Percentiles rank a stretch among this genome's conserved stretches.
Evolutionary conservation across 2,797 vertebrate genomes (phyloP).

Genomic region (Sebastes reedi): DNA sequence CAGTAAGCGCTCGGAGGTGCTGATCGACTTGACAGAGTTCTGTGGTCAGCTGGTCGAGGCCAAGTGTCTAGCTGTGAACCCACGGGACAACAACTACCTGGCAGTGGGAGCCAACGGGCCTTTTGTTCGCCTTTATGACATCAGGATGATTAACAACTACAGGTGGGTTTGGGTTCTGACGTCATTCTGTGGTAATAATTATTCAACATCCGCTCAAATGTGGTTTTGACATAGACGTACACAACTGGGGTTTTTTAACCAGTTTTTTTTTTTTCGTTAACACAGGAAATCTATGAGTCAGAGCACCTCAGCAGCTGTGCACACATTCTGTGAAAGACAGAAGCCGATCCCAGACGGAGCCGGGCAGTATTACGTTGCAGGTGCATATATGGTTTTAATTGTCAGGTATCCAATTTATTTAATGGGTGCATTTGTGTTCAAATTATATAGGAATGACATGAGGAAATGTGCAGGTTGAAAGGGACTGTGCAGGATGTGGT

Average conservation of each 20-base stretch:
- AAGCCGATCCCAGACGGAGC: conserved; percentile 96
- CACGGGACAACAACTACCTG: conserved; percentile 96
- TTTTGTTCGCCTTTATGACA: conserved; percentile 97
- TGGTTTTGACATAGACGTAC: not conserved
- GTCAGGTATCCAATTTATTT: not conserved
- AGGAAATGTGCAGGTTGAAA: not conserved
- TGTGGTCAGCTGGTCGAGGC: conserved; percentile 98
- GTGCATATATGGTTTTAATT: conserved; percentile 67
- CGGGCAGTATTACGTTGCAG: conserved; percentile 98
- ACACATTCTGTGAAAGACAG: conserved; percentile 93
- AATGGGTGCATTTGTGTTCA: not conserved
- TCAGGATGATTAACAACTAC: conserved; percentile 99
- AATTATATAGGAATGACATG: not conserved
- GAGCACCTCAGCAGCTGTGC: conserved; percentile 89
- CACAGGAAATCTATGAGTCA: conserved; percentile 91
- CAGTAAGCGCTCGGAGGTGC: conserved; percentile 95
- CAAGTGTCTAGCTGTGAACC: conserved; percentile 97
- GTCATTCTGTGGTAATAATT: not conserved
- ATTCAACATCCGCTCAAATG: not conserved
- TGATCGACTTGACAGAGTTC: conserved; percentile 97
- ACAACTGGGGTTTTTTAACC: not conserved
- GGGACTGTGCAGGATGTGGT: not conserved
- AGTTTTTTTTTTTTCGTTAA: not conserved
- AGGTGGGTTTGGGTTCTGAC: conserved; percentile 78
- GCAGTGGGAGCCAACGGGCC: conserved; percentile 96